These are phyloP conservation scores for Montipora foliosa DNA, from an alignment of 64 coral and sea anemone species.

Conservation along the genomic window DNA sequence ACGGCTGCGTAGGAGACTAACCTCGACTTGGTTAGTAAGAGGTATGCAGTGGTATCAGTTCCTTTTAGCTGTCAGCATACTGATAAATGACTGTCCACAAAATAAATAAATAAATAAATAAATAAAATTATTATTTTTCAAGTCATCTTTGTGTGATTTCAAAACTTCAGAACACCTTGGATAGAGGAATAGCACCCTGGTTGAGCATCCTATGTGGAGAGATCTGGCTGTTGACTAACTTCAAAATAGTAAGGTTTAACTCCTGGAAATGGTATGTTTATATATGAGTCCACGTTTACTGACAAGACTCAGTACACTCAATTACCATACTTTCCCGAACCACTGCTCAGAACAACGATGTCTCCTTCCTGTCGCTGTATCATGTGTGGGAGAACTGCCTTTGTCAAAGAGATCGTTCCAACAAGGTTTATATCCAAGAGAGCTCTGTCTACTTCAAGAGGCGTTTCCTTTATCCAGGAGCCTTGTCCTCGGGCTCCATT, in stretches of 20 bases:
- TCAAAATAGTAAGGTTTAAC: no score
- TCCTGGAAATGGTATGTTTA: no score
- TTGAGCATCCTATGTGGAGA: no score
- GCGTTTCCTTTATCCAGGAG: slow-evolving; percentile 48
- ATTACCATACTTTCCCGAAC: slow-evolving; percentile 85
- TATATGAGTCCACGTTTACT: neutral
- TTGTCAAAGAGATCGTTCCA: slow-evolving; percentile 87
- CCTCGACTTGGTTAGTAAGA: no score
- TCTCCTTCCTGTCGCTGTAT: slow-evolving; percentile 64
- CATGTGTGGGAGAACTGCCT: slow-evolving; percentile 86
- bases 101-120: no score
- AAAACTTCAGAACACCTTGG: neutral
- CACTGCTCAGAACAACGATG: slow-evolving; percentile 83
- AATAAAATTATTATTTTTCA: no score
- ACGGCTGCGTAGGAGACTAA: no score
- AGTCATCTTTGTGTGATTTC: neutral
- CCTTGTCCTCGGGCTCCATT: slow-evolving; percentile 61
- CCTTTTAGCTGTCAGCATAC: no score
- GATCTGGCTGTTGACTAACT: no score
- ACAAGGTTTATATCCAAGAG: slow-evolving; percentile 74
- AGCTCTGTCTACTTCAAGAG: slow-evolving; percentile 65
- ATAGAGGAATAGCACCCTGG: no score
- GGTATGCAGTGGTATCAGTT: no score
- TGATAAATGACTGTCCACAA: no score
- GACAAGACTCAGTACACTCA: neutral